Evolutionary conservation across 2,113 vertebrate genomes (phyloP), one percentile per base, ranked within the genome.

Genomic region (Myotis yumanensis): DNA sequence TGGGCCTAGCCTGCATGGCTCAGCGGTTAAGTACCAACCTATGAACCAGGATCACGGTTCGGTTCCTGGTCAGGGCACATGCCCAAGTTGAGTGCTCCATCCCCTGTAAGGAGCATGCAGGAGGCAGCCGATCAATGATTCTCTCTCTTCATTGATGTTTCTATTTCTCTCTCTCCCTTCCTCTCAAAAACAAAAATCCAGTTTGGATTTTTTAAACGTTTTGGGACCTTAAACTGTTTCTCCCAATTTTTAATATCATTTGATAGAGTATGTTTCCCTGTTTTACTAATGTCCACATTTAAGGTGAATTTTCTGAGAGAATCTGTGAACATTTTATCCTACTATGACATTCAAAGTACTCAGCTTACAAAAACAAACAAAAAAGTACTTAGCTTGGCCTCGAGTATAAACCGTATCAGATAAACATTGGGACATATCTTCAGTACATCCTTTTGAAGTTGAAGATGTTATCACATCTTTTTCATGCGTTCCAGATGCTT

Each of bases 201-300:
- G 0, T 86, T 82, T 83, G 59, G 28, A 93, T 89, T 91, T 93
- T 62, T 79, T 85, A 68, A 93, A 89, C 54, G 11, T 90, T 80
- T 93, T 80, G 23, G 12, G 57, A 91, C 15, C n/a, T 46, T 96
- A 87, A 94, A 54, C 10, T 8, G 8, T 86, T 91, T 43, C 11
- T 51, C 11, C 11, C 68, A 32, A 20, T 84, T 85, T 92, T 96
- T 91, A 3, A n/a, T 86, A 84, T 84, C 22, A 52, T 37, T 88
- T 94, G 37, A 90, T 73, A 54, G 16, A 82, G 9, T 80, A n/a
- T 68, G 25, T 89, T 71, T 77, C 68, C n/a, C 30, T 95, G 5
- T 77, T 89, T 96, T 80, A 46, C 32, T 87, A 87, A 75, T 86
- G 30, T 87, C 64, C 14, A 28, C 62, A 91, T 79, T 86, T 93